Evolutionary conservation across 2,113 vertebrate genomes (phyloP), one percentile per base, ranked within the genome.

Genomic region (Pseudolaguvia tuberculata): DNA sequence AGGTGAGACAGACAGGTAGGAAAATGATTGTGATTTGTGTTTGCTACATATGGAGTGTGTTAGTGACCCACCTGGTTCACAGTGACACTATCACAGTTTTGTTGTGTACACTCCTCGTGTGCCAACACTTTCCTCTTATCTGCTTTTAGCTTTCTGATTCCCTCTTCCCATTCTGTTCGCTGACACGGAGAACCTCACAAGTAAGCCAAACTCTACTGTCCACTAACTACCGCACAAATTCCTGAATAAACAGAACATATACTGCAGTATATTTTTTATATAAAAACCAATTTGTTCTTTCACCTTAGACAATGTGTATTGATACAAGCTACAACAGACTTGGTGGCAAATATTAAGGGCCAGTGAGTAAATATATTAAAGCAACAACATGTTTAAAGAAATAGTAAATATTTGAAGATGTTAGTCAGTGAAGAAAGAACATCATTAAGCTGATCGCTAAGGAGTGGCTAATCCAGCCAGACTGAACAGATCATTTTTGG

Each of bases 1-100:
- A 31, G 12, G 42, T 47, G n/a, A 48, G 42, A 20, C 9, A 29
- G n/a, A 58, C 12, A 17, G 39, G 39, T 42, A 42, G 39, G 3
- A 48, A 42, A 62, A 23, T 63, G 25, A 13, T 15, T 23, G 20
- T 45, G 50, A 63, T 70, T 25, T 1, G n/a, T 75, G 27, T 66
- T 75, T 23, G 71, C 59, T 8, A 42, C 39, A 56, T 61, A 45
- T 48, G 61, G 50, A 51, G 61, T 50, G 20, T 11, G 50, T 65
- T 70, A 53, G 20, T 75, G 72, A 81, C 75, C 72, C 69, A 67
- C 52, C 72, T 75, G 79, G 79, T 72, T 68, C 79, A 78, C 61
- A 39, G 61, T 78, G 80, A 81, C 80, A 77, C 47, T 72, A 48
- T 53, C 53, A 51, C 15, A 5, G 20, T 23, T 73, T 48, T 63